phyloP scores from a whole-genome alignment of 2,888 invertebrate species.

The Agrotis clavis region DNA sequence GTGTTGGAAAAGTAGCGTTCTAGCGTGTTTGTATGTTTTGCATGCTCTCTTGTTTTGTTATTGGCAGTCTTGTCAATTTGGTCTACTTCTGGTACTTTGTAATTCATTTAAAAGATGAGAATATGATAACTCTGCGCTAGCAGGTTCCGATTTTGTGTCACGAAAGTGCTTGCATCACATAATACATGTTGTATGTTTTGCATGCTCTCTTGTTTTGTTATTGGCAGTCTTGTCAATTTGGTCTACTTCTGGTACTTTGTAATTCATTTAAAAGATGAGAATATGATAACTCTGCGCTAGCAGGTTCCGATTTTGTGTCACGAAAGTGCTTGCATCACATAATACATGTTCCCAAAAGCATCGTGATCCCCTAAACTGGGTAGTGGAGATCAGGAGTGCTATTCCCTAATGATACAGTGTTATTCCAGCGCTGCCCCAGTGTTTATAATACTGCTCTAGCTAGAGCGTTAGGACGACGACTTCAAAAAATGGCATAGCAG shows the following conservation, averaged over 20 bases:
- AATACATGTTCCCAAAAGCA: not conserved
- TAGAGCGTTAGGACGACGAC: too few species aligned
- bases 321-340: too few species aligned
- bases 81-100: not conserved
- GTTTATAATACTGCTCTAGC: too few species aligned
- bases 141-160: not conserved
- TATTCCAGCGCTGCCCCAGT: too few species aligned
- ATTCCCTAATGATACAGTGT: too few species aligned
- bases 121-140: not conserved
- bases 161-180: too few species aligned
- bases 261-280: too few species aligned
- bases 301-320: not conserved
- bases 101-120: too few species aligned
- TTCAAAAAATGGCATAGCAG: too few species aligned
- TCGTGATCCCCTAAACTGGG: not conserved
- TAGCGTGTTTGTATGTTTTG: conserved; percentile 35
- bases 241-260: not conserved
- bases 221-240: not conserved
- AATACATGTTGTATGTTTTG: conserved; percentile 37
- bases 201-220: conserved; percentile 8
- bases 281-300: not conserved
- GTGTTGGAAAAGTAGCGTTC: conserved; percentile 44
- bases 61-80: not conserved
- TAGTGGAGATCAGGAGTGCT: too few species aligned
- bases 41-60: conserved; percentile 8